phyloP scores from a whole-genome alignment of 2,113 vertebrate species.

The Ctenodactylus gundi region DNA sequence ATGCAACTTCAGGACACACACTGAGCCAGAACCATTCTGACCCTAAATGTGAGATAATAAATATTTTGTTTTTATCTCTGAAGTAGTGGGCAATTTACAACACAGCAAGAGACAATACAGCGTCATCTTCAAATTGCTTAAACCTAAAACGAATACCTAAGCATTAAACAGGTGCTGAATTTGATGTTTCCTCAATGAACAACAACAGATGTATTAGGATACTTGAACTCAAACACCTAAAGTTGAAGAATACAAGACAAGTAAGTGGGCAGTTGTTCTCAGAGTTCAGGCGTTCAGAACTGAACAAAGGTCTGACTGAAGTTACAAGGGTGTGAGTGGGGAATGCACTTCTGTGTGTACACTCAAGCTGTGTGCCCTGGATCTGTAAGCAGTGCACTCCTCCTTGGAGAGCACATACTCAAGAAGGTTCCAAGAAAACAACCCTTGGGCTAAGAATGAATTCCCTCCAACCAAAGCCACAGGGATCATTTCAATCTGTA shows the following conservation, averaged over 20 bases:
- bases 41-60: not conserved
- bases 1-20: not conserved
- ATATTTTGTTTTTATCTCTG: not conserved
- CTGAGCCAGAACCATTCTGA: not conserved
- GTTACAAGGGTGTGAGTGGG: rapidly evolving
- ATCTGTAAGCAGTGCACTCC: not conserved
- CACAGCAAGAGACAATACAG: not conserved
- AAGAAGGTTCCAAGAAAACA: not conserved
- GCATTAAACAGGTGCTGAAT: not conserved
- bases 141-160: not conserved
- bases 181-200: not conserved
- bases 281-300: not conserved
- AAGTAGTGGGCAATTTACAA: not conserved
- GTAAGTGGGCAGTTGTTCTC: not conserved
- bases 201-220: not conserved
- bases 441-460: not conserved
- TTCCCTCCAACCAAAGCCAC: not conserved
- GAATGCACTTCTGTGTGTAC: not conserved
- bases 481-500: not conserved
- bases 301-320: not conserved
- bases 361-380: not conserved
- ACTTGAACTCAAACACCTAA: too few relatives aligned
- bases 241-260: not conserved
- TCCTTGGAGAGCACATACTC: not conserved
- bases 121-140: not conserved